Percentiles rank a stretch among this genome's conserved stretches.
These are phyloP conservation scores for Engraulis encrasicolus DNA, from an alignment of 2,113 vertebrate genomes.

Conservation along the genomic window DNA sequence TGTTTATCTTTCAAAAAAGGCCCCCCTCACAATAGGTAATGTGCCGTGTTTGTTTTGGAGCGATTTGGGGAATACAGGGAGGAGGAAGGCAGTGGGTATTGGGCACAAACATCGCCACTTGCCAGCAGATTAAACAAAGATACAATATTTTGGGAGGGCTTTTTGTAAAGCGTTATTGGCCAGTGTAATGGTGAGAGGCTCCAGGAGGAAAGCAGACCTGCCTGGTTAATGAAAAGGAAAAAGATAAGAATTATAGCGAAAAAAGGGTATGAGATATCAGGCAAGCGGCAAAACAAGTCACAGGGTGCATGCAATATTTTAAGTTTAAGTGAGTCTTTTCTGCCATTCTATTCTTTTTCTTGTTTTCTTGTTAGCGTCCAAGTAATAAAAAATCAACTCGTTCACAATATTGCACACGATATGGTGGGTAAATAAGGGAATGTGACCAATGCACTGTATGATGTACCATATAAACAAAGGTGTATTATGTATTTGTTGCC, in stretches of 20 bases:
- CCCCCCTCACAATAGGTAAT: not conserved
- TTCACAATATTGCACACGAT: too few relatives aligned
- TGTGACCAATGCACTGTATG: too few relatives aligned
- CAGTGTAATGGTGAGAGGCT: not conserved
- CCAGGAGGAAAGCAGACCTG: not conserved
- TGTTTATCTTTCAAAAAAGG: not conserved
- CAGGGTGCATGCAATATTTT: not conserved
- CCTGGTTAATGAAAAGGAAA: not conserved
- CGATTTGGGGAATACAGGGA: not conserved
- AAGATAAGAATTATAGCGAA: not conserved
- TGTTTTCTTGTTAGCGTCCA: too few relatives aligned
- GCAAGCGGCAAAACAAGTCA: not conserved
- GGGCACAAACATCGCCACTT: not conserved
- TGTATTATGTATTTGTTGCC: not conserved
- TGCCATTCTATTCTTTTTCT: too few relatives aligned
- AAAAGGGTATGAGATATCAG: too few relatives aligned
- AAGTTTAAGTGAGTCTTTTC: too few relatives aligned
- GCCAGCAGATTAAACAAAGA: not conserved
- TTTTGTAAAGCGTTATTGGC: not conserved
- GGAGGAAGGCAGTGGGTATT: not conserved
- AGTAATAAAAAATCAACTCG: too few relatives aligned
- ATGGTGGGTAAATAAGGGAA: too few relatives aligned
- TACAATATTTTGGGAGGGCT: not conserved
- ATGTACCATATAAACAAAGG: not conserved
- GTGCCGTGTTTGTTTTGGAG: not conserved